Evolutionary conservation across 2,113 vertebrate species (phyloP).

Genomic region (Hemiscyllium ocellatum): DNA sequence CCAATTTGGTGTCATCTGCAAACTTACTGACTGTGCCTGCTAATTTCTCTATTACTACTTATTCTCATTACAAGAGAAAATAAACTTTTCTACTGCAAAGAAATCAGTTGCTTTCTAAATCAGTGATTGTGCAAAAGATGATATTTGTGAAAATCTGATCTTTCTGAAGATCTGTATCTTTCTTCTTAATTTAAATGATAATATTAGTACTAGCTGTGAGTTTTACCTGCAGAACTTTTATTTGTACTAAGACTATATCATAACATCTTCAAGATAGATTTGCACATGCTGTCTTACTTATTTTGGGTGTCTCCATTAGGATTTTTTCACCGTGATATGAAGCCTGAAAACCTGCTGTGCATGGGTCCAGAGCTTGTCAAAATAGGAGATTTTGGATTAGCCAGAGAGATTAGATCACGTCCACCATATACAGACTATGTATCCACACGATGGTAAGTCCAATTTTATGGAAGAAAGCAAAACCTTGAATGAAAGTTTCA

Average conservation of each 20-base stretch:
- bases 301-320: constrained; percentile 53
- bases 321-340: constrained; percentile 97
- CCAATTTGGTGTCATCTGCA: too few relatives aligned
- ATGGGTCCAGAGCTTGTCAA: constrained; percentile 96
- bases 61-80: constrained; percentile 49
- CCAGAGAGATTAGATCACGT: constrained; percentile 88
- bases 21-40: not conserved
- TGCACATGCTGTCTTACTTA: not conserved
- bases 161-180: not conserved
- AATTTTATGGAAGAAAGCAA: not conserved
- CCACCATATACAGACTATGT: constrained; percentile 97
- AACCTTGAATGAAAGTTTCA: not conserved
- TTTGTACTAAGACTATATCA: not conserved
- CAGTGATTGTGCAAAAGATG: not conserved
- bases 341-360: constrained; percentile 93
- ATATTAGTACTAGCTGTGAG: not conserved
- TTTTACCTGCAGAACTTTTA: not conserved
- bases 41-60: constrained; percentile 41
- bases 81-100: not conserved
- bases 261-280: not conserved
- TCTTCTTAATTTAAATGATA: not conserved
- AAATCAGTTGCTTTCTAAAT: too few relatives aligned
- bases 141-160: constrained; percentile 32
- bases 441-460: constrained; percentile 85
- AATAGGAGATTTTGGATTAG: constrained; percentile 96